A percentile compares a stretch with the other conserved stretches of the same genome.
phyloP scores from a whole-genome alignment of 2,797 vertebrate genomes.

The Chromis chromis region DNA sequence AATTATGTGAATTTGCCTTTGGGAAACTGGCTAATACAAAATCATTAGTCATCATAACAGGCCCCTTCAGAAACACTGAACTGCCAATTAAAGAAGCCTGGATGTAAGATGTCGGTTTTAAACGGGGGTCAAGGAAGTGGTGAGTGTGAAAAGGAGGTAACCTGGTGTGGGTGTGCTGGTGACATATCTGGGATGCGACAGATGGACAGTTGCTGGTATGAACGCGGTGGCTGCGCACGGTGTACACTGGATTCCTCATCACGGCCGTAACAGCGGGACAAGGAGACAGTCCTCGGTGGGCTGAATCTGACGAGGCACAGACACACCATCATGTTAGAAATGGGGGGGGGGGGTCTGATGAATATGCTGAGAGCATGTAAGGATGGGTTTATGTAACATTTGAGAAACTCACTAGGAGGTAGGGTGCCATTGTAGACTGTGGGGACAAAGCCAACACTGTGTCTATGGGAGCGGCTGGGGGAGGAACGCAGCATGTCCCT shows the following conservation, averaged over 20 bases:
- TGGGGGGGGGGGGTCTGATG: background rate
- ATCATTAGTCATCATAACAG: conserved; percentile 27
- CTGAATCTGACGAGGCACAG: conserved; percentile 83
- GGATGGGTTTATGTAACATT: background rate
- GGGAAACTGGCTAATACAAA: conserved; percentile 34
- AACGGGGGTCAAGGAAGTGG: conserved; percentile 17
- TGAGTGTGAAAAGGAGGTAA: conserved; percentile 39
- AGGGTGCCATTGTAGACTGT: conserved; percentile 86
- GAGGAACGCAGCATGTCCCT: conserved; percentile 92
- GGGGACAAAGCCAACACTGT: conserved; percentile 90
- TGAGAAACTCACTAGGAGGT: conserved; percentile 88
- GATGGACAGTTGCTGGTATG: conserved; percentile 92
- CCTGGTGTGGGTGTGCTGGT: conserved; percentile 88
- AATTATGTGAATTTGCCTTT: conserved; percentile 32
- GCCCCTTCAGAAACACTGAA: background rate
- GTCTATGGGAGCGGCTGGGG: conserved; percentile 89
- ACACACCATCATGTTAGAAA: conserved; percentile 18
- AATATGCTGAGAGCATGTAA: background rate
- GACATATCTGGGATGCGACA: conserved; percentile 89
- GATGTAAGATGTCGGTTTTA: background rate
- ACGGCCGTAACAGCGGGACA: conserved; percentile 94
- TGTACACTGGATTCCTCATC: conserved; percentile 96
- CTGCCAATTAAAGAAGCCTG: background rate
- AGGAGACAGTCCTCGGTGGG: conserved; percentile 90
- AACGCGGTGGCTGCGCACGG: conserved; percentile 93